phyloP scores from a whole-genome alignment of 1,140 invertebrate species.

The Neelides sp. region DNA sequence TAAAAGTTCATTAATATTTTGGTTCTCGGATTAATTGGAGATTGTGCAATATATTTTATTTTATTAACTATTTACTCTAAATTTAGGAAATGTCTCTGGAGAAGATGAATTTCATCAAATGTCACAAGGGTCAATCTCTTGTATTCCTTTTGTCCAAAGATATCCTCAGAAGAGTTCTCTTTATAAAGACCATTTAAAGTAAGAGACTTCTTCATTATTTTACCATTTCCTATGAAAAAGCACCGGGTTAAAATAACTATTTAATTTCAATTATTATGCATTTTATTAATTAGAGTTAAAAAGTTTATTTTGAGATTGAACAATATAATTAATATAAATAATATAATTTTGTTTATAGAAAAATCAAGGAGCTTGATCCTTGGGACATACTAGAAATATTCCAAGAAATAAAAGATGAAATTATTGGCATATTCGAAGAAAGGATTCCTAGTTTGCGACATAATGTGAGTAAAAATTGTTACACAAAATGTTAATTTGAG shows the following conservation, averaged over 20 bases:
- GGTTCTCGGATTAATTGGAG: no score
- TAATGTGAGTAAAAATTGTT: neutral
- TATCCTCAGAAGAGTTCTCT: conserved; percentile 18
- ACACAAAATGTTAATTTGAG: neutral
- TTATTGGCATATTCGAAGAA: conserved; percentile 19
- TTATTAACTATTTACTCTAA: no score
- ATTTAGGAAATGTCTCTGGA: neutral
- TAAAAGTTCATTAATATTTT: no score
- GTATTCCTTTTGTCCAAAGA: conserved; percentile 11
- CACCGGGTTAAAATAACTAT: neutral
- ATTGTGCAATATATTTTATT: no score
- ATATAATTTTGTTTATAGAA: no score
- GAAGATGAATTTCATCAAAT: conserved; percentile 22
- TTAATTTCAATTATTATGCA: neutral
- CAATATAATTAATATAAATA: neutral
- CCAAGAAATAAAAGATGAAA: conserved; percentile 3
- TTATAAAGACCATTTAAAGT: conserved; percentile 22
- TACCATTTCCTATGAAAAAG: neutral
- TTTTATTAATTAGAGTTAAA: neutral
- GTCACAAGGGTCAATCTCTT: conserved; percentile 14
- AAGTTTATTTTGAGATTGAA: neutral
- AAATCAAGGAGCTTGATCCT: no score
- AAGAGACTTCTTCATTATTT: conserved; percentile 5
- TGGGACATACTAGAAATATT: conserved; percentile 7
- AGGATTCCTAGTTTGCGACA: neutral